Evolutionary conservation across 2,888 invertebrate genomes (phyloP).

Genomic region (Arenicola marina): DNA sequence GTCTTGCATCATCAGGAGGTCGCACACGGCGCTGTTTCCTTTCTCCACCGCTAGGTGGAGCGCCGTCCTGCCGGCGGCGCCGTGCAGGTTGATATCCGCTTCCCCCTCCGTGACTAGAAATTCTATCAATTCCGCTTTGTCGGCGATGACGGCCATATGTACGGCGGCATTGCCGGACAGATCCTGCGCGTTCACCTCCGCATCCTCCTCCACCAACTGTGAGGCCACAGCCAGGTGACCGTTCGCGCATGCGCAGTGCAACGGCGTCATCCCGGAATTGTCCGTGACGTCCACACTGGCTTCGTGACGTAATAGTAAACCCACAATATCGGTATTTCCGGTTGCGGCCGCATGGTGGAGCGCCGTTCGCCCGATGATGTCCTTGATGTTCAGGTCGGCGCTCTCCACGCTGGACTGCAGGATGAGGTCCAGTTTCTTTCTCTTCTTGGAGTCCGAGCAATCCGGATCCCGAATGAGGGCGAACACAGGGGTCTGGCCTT

Average conservation of each 20-base stretch:
- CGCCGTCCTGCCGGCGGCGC: constrained; percentile 6
- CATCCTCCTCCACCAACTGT: constrained; percentile 10
- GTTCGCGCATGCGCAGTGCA: background rate
- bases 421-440: no score
- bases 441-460: no score
- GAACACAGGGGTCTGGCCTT: background rate
- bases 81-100: constrained; percentile 13
- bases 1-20: background rate
- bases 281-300: background rate
- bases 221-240: background rate
- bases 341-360: background rate
- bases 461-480: no score
- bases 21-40: background rate
- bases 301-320: background rate
- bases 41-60: constrained; percentile 1
- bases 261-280: background rate
- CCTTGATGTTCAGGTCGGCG: constrained; percentile 7
- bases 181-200: constrained; percentile 13
- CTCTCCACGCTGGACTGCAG: no score
- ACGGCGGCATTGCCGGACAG: constrained; percentile 9
- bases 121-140: constrained; percentile 18
- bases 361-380: background rate
- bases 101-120: constrained; percentile 16
- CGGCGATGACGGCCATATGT: constrained; percentile 5
- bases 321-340: background rate